Evolutionary conservation across 1,140 invertebrate species (phyloP).

Genomic region (Zaprionus inermis): DNA sequence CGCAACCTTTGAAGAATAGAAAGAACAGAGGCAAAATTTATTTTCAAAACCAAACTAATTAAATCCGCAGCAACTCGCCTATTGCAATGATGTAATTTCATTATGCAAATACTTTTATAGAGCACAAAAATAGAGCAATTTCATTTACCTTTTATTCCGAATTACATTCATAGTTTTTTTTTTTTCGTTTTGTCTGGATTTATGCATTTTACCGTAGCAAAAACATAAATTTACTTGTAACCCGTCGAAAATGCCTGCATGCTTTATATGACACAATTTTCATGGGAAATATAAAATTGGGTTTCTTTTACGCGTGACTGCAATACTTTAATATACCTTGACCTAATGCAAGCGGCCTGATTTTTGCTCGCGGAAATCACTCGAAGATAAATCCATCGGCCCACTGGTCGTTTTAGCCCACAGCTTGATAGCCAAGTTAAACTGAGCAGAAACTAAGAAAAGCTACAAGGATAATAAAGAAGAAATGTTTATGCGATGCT

Average conservation of each 20-base stretch:
- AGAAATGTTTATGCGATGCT: constrained; percentile 48
- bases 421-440: constrained; percentile 48
- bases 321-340: background rate
- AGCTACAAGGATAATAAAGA: constrained; percentile 77
- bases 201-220: constrained; percentile 13
- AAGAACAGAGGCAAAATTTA: constrained; percentile 30
- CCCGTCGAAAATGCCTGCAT: constrained; percentile 18
- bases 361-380: background rate
- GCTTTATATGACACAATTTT: background rate
- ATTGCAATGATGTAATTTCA: constrained; percentile 36
- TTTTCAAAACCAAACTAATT: constrained; percentile 29
- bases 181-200: background rate
- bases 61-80: constrained; percentile 28
- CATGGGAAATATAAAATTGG: background rate
- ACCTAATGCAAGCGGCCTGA: background rate
- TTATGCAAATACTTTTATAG: constrained; percentile 55
- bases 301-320: background rate
- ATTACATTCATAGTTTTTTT: constrained; percentile 17
- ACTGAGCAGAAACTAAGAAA: constrained; percentile 61
- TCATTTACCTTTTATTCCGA: constrained; percentile 1
- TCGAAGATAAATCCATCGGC: constrained; percentile 7
- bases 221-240: constrained; percentile 17
- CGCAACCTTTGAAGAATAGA: constrained; percentile 28
- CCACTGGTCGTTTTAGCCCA: too few relatives aligned
- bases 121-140: constrained; percentile 40